These are phyloP conservation scores for Nothobranchius furzeri DNA, from an alignment of 2,113 vertebrate genomes.

Conservation along the genomic window DNA sequence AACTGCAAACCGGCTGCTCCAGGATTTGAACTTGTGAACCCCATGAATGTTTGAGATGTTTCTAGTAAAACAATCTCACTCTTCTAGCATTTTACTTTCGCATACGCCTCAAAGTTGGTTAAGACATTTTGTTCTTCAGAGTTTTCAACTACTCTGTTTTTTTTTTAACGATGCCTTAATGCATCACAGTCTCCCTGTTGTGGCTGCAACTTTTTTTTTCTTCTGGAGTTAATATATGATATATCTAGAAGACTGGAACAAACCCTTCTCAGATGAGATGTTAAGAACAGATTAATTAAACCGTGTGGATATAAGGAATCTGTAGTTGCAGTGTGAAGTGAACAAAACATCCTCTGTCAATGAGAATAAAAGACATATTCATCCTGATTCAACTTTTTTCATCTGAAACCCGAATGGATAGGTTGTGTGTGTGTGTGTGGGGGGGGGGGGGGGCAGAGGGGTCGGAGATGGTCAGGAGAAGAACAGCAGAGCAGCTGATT, in stretches of 20 bases:
- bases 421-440: too few species aligned
- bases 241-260: background rate
- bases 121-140: too few species aligned
- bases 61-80: too few species aligned
- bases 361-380: conserved; percentile 49
- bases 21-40: too few species aligned
- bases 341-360: conserved; percentile 52
- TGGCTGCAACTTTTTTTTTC: too few species aligned
- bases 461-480: conserved; percentile 12
- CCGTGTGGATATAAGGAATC: conserved; percentile 3
- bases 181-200: too few species aligned
- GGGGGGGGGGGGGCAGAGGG: conserved; percentile 6
- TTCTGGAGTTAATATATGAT: background rate
- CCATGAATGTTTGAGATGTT: too few species aligned
- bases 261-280: conserved; percentile 14
- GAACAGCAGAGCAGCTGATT: conserved; percentile 25
- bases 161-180: too few species aligned
- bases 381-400: conserved; percentile 28
- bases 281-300: background rate
- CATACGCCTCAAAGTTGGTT: too few species aligned
- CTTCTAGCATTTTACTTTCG: too few species aligned
- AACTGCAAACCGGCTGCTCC: too few species aligned
- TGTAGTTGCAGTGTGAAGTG: conserved; percentile 9
- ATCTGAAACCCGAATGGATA: conserved; percentile 23
- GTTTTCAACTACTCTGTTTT: too few species aligned